Conservation (phyloP, 2,888 invertebrate genomes). For the Formica aserva region DNA sequence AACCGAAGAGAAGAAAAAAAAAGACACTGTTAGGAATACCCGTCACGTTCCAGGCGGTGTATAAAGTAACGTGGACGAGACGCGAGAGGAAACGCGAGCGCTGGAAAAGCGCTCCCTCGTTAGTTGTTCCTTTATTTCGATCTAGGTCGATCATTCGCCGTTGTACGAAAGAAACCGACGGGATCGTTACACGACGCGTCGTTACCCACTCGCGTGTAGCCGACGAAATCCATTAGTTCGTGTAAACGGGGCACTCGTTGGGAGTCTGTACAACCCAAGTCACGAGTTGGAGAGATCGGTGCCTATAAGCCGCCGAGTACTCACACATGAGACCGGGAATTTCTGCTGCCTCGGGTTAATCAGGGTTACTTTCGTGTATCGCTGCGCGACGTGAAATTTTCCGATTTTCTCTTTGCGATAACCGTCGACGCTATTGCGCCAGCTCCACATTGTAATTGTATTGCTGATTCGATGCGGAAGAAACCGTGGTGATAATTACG, state of each 20-base stretch:
- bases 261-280: slow-evolving; percentile 39
- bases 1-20: neutral
- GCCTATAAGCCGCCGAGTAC: slow-evolving; percentile 35
- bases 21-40: slow-evolving; percentile 65
- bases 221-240: slow-evolving; percentile 53
- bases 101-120: slow-evolving; percentile 71
- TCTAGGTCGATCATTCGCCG: slow-evolving; percentile 71
- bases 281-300: slow-evolving; percentile 48
- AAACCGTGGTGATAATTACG: slow-evolving; percentile 44
- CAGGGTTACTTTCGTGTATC: slow-evolving; percentile 26
- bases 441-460: slow-evolving; percentile 22
- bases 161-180: slow-evolving; percentile 58
- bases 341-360: slow-evolving; percentile 47
- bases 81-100: slow-evolving; percentile 64
- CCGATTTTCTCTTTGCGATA: slow-evolving; percentile 39
- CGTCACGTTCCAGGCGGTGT: slow-evolving; percentile 70
- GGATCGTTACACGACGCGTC: slow-evolving; percentile 64
- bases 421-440: neutral
- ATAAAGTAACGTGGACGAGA: slow-evolving; percentile 68
- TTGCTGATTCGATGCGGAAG: slow-evolving; percentile 31
- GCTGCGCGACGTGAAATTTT: slow-evolving; percentile 37
- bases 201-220: slow-evolving; percentile 60
- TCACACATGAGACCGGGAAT: slow-evolving; percentile 35
- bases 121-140: slow-evolving; percentile 75
- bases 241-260: slow-evolving; percentile 51